Evolutionary conservation across 2,113 vertebrate species (phyloP), one percentile per base, ranked within the genome.

Genomic region (Calyptommatus sinebrachiatus): DNA sequence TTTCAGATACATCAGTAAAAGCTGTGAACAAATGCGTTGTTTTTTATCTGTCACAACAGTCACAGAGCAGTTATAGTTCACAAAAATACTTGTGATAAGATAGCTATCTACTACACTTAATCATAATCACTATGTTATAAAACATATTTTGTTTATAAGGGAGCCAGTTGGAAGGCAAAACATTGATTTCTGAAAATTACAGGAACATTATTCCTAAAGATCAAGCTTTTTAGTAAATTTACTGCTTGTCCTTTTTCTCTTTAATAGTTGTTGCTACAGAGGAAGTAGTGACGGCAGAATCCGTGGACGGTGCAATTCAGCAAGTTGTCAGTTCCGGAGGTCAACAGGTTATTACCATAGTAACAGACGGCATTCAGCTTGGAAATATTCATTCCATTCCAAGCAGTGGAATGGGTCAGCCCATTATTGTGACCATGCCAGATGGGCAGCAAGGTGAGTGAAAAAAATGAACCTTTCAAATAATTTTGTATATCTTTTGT

Each of bases 301-400:
- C 97, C 2, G 96, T 97, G 83, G 96, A 97, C 74, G 96, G 96
- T 76, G 97, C 96, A 89, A 97, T 97, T 85, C 97, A 97, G 82
- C 97, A 97, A 84, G 96, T 97, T 66, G 94, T 97, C 87, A 97
- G 96, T 86, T 96, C 96, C 78, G 96, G 97, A 83, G 96, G 96
- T 73, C 97, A 97, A 78, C 97, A 97, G 88, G 97, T 97, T 69
- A 97, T 97, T 85, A 97, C 97, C 31, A 97, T 97, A 89, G 96
- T 97, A 60, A 97, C 97, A 1, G 97, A 97, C 0, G 96, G 96
- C 86, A 96, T 97, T 85, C 97, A 97, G 85, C 94, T 97, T 65
- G 95, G 96, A 69, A 97, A 96, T 81, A 92, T 97, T 79, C 97
- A 97, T 87, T 95, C 96, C 1, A 95, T 96, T 83, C 94, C 95